These are phyloP conservation scores for Cydia amplana DNA, from an alignment of 1,140 invertebrate species.

Conservation along the genomic window DNA sequence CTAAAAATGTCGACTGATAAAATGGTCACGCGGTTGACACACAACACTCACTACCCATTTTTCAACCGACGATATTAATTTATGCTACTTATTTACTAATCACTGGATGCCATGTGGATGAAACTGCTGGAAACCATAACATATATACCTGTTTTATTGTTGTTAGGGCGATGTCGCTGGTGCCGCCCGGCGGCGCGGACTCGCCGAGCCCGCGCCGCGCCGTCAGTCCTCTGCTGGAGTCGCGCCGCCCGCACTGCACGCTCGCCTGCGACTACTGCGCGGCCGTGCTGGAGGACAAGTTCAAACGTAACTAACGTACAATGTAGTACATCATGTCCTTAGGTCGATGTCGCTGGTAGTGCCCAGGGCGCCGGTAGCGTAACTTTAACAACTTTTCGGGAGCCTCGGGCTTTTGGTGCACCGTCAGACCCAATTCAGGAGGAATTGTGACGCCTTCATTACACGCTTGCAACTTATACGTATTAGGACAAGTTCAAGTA, in stretches of 20 bases:
- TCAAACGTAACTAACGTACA: slow-evolving; percentile 80
- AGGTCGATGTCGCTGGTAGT: not conserved
- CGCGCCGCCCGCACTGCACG: slow-evolving; percentile 85
- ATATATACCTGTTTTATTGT: slow-evolving; percentile 33
- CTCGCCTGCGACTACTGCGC: slow-evolving; percentile 86
- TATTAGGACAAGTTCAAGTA: not conserved
- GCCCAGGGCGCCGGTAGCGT: not conserved
- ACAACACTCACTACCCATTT: no score
- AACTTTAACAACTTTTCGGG: not conserved
- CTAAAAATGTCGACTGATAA: no score
- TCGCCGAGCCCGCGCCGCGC: slow-evolving; percentile 82
- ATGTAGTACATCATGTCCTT: not conserved
- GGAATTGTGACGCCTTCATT: not conserved
- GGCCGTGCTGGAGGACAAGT: slow-evolving; percentile 83
- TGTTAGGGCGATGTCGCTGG: slow-evolving; percentile 73
- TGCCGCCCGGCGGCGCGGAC: slow-evolving; percentile 74
- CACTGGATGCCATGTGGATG: no score
- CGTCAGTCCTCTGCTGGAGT: slow-evolving; percentile 84
- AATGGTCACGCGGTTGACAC: no score
- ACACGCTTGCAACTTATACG: no score
- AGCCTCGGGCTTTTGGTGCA: no score
- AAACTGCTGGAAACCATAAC: no score
- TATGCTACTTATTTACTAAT: no score
- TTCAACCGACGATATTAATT: no score
- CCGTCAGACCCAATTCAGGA: no score